Base-by-base conservation (phyloP, 2,113 vertebrate species). In the Nothobranchius kuhntae region DNA sequence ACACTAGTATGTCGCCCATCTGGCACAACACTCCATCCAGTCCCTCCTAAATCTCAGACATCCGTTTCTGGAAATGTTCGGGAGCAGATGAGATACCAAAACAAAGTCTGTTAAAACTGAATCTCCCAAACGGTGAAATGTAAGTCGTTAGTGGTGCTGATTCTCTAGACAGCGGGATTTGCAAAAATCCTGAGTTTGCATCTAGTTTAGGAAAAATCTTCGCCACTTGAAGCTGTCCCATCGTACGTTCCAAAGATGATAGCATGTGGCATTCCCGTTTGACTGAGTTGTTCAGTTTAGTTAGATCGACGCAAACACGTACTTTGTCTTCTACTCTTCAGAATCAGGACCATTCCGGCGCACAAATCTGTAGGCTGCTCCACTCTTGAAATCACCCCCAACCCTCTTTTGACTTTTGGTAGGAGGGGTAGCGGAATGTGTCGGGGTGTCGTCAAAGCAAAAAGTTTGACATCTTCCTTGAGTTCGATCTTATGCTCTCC, bases 11-110 rank as follows among this genome's bases (percentile, higher is more conserved):
- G 15, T 55, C 15, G 17, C 55, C 15, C 53, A 66, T 66, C 30
- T 66, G n/a, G 44, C 64, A 66, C 14, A 56, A 38, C 9, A 65
- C 63, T 4, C 36, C 44, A 0, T 38, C 12, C 6, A 66, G 53
- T 4, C 15, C 51, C 42, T 55, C 63, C 7, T 55, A 6, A 3
- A 55, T 3, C 26, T 65, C 11, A 17, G 11, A 54, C 63, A 21
- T 21, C 21, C 21, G 47, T 36, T 15, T 55, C 30, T 65, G 44
- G 8, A 65, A 65, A 47, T 56, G 14, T 54, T 65, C 63, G 2
- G 53, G 53, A 13, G 26, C 42, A 13, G 63, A 55, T 3, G 53
- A 66, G 7, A 66, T 24, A 21, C 63, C 30, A 9, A 65, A 65
- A n/a, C 63, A 17, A 2, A 56, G 53, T 35, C 63, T 11, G 5